Conservation (phyloP, 2,888 invertebrate genomes). For the Tanypteryx hageni region DNA sequence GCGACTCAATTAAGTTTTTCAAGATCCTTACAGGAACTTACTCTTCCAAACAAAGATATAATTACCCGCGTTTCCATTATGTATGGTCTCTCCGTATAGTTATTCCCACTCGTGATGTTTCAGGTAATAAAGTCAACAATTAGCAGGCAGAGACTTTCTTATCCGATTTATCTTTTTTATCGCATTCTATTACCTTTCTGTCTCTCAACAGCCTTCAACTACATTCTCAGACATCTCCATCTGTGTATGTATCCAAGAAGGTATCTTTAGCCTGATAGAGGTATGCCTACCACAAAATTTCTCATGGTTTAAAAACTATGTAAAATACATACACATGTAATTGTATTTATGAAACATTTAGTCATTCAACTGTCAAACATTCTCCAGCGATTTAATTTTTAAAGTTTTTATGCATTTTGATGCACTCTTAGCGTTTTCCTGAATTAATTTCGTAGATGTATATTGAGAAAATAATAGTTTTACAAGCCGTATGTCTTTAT, state of each 20-base stretch:
- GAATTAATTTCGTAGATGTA: too few relatives aligned
- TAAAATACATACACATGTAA: too few relatives aligned
- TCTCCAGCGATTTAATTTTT: too few relatives aligned
- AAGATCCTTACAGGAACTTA: background rate
- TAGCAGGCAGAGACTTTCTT: background rate
- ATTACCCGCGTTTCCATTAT: background rate
- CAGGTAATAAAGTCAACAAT: slow-evolving; percentile 5
- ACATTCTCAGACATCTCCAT: background rate
- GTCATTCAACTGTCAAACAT: too few relatives aligned
- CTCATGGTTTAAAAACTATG: background rate
- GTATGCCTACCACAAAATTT: background rate
- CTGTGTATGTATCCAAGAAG: background rate
- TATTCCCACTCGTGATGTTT: background rate
- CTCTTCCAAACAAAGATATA: slow-evolving; percentile 23
- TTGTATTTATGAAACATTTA: too few relatives aligned
- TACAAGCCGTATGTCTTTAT: too few relatives aligned
- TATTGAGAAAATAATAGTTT: too few relatives aligned
- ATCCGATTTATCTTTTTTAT: background rate
- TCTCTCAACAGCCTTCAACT: slow-evolving; percentile 8
- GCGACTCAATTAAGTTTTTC: background rate
- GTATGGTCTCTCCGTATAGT: background rate
- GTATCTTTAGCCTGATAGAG: background rate
- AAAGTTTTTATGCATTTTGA: too few relatives aligned
- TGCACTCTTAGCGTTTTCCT: too few relatives aligned
- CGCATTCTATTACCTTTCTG: background rate